Evolutionary conservation across 2,113 vertebrate species (phyloP).

Genomic region (rat (Rattus norvegicus)): DNA sequence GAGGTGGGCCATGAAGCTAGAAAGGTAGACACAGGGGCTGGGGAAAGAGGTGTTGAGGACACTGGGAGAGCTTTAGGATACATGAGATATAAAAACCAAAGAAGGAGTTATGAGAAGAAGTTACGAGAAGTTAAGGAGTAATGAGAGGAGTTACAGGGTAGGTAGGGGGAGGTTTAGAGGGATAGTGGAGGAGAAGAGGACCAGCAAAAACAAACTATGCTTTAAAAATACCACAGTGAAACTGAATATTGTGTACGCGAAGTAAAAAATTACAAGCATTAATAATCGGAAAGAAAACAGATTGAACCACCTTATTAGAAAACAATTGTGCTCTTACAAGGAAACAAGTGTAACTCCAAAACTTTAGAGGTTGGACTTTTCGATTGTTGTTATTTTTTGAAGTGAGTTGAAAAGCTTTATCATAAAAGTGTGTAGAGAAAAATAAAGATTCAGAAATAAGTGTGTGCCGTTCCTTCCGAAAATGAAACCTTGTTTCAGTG

Average conservation of each 20-base stretch:
- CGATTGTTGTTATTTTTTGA: constrained; percentile 46
- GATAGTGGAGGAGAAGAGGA: neutral
- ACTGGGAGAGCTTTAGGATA: neutral
- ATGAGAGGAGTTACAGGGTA: neutral
- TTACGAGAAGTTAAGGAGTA: too few species aligned
- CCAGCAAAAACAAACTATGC: neutral
- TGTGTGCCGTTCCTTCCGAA: neutral
- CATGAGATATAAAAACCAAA: neutral
- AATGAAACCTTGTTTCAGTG: neutral
- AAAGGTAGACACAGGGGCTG: neutral
- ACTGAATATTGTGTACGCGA: neutral
- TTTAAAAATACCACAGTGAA: neutral
- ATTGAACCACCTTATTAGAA: constrained; percentile 8
- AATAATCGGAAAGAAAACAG: neutral
- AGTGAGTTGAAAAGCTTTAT: neutral
- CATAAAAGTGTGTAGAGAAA: neutral
- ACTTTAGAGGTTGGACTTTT: constrained; percentile 6
- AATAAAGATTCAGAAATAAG: neutral
- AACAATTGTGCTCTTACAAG: neutral
- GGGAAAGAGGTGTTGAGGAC: neutral
- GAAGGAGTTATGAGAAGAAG: too few species aligned
- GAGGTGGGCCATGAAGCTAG: neutral
- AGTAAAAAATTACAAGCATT: too few species aligned
- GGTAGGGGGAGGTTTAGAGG: neutral
- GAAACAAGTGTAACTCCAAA: neutral